Base-by-base conservation (phyloP, 2,888 invertebrate genomes). In the Archips xylosteana region DNA sequence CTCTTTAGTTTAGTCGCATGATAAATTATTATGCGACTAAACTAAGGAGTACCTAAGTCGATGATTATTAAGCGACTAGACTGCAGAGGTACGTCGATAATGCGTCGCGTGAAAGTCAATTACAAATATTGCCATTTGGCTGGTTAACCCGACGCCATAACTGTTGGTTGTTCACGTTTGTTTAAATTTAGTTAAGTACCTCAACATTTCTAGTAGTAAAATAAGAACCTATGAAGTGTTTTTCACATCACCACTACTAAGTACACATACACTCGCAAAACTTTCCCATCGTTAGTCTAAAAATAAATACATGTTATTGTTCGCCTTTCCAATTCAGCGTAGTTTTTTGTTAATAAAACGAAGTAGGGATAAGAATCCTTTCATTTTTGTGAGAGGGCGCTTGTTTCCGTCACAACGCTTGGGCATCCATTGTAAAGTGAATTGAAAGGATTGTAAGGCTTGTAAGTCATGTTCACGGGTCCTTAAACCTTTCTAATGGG, bases 401-500 rank as follows among this genome's bases (percentile, higher is more conserved):
- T 39, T 39, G 42, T 42, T 63, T 47, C 36, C 57, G 60, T 64
- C 59, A 63, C 10, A 32, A 60, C 68, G 49, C 39, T 10, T 39
- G 39, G 68, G 49, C 68, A 32, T 73, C 68, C 42, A 73, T 73
- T 73, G 68, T 73, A 23, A 49, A 42, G 13, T n/a, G 57, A 51
- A 51, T 45, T 68, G 63, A 63, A 72, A 72, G 68, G 66, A 65
- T 71, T 57, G 32, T 39, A 64, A 59, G 65, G 66, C 51, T 54
- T 71, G 66, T 66, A 68, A 68, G 72, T 68, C 51, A 54, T 15
- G 47, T 73, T 71, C 64, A 59, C 62, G 49, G 12, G 12, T 60
- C 65, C 66, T 61, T 65, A 51, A 70, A 51, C 62, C 65, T 74
- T 71, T 71, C n/a, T 69, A 63, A 69, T 69, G 34, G 63, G 63